Percentiles rank a stretch among this genome's conserved stretches.
These are phyloP conservation scores for Aspidoscelis tigris DNA, from an alignment of 2,113 vertebrate genomes.

Conservation along the genomic window DNA sequence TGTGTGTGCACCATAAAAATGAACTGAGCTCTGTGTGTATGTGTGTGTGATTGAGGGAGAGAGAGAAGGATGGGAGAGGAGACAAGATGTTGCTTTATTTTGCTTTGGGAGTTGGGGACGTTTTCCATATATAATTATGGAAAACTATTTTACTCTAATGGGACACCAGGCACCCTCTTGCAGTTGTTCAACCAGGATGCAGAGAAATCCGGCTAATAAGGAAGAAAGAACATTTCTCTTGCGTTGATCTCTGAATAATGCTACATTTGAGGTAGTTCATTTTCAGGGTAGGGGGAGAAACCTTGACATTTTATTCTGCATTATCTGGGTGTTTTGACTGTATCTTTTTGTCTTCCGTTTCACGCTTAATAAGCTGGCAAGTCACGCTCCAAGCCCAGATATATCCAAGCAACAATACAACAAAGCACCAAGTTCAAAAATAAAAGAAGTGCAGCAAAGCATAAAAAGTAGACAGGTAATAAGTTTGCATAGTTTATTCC, in stretches of 20 bases:
- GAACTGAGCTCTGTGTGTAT: background rate
- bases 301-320: background rate
- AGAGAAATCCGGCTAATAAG: conserved; percentile 46
- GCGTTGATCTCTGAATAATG: conserved; percentile 25
- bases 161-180: conserved; percentile 54
- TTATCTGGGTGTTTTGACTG: background rate
- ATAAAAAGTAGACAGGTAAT: background rate
- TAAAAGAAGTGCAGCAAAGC: background rate
- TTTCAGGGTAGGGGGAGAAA: too few species aligned
- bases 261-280: conserved; percentile 9
- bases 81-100: conserved; percentile 11
- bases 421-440: background rate
- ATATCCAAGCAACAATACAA: background rate
- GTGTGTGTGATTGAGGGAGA: too few species aligned
- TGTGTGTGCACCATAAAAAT: conserved; percentile 10
- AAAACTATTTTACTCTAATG: conserved; percentile 46
- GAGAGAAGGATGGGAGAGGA: too few species aligned
- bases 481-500: background rate
- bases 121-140: conserved; percentile 45
- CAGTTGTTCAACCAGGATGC: conserved; percentile 51
- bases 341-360: background rate
- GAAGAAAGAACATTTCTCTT: conserved; percentile 33
- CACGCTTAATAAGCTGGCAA: background rate
- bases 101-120: background rate
- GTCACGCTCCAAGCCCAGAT: background rate